Evolutionary conservation across 1,140 invertebrate species (phyloP), one percentile per base, ranked within the genome.

Genomic region (Nomia melanderi): DNA sequence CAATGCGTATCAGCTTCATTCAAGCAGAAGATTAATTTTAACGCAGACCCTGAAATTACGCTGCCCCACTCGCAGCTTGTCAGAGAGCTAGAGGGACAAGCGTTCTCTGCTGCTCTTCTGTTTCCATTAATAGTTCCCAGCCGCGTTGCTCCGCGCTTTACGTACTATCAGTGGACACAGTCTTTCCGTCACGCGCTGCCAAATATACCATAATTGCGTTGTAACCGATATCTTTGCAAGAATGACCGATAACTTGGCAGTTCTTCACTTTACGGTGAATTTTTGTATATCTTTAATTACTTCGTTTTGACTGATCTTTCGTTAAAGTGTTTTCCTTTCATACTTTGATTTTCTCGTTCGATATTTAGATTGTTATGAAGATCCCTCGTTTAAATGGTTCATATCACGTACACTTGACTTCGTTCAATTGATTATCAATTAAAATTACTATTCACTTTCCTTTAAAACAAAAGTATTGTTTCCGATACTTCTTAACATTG

Each of bases 51-150:
- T 75, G 79, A 82, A 82, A 83, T 82, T 74, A 72, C 77, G 29
- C 65, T 29, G 75, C 50, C 64, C 57, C 67, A 39, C 65, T 79
- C 36, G 53, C 14, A 12, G 47, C 23, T 54, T 44, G 75, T 75
- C 54, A 71, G 63, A 69, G 64, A 41, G 31, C 41, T 25, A 53
- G 36, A 27, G 27, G 25, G 63, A 57, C 39, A 54, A 76, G 41
- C 39, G 41, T 69, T 41, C 44, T 25, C 36, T 50, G 23, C 50
- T 41, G 25, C 53, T 79, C 63, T 78, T 78, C 50, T 29, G 76
- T 77, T 70, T 83, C 82, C 82, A 82, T 82, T 75, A 82, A 83
- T 79, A 79, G 65, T 82, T 25, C 80, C 50, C 76, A 44, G 59
- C 47, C 53, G 36, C 50, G 27, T 59, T 77, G 74, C 53, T 72